Evolutionary conservation across 2,888 invertebrate genomes (phyloP).

Genomic region (Ichneumoninae sp.): DNA sequence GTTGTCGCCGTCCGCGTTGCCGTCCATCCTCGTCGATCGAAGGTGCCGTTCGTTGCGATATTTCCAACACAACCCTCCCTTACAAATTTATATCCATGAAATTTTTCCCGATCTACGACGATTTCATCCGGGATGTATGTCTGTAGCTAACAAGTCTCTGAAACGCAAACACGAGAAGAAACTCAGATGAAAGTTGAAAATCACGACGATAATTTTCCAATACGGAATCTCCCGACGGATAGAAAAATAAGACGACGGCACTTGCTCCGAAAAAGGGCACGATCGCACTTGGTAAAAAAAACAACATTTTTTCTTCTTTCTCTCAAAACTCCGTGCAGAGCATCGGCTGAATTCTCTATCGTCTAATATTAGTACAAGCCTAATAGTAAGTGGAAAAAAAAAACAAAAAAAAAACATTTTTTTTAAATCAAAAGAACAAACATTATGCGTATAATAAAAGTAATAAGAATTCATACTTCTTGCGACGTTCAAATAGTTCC

Average conservation of each 20-base stretch:
- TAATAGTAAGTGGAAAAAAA: not conserved
- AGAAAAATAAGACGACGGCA: not conserved
- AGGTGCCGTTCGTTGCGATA: slow-evolving; percentile 2
- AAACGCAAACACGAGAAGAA: slow-evolving; percentile 57
- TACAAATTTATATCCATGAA: slow-evolving; percentile 61
- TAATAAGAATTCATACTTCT: slow-evolving; percentile 71
- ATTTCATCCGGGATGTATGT: slow-evolving; percentile 63
- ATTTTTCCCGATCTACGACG: slow-evolving; percentile 4
- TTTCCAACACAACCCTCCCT: slow-evolving; percentile 28
- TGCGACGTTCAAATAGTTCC: slow-evolving; percentile 68
- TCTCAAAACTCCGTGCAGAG: slow-evolving; percentile 10
- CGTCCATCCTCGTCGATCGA: slow-evolving; percentile 65
- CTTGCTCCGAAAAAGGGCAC: not conserved
- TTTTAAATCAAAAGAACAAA: slow-evolving; percentile 9
- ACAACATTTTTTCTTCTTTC: not conserved
- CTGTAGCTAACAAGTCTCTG: slow-evolving; percentile 60
- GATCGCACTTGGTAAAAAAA: not conserved
- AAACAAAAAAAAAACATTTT: slow-evolving; percentile 9
- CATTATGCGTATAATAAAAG: slow-evolving; percentile 61
- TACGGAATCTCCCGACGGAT: not conserved
- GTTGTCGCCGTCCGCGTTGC: slow-evolving; percentile 80
- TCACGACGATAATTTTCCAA: not conserved
- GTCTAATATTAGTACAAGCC: slow-evolving; percentile 39
- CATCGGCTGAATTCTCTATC: slow-evolving; percentile 12
- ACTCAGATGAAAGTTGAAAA: slow-evolving; percentile 44